phyloP scores from a whole-genome alignment of 23 tunicate genomes.

The Ciona savignyi region DNA sequence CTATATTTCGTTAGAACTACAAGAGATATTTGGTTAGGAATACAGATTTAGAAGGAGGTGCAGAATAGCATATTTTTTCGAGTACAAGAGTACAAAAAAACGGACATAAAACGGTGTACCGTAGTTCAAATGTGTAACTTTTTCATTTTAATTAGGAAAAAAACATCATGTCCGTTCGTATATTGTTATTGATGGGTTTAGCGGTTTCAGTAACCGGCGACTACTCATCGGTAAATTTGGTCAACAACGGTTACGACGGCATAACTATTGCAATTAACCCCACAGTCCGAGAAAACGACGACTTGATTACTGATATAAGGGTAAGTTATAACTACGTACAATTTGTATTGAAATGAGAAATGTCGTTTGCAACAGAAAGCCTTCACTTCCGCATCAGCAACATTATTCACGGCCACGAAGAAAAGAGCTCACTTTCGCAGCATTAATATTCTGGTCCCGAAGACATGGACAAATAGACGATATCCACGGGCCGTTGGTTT shows the following conservation, averaged over 20 bases:
- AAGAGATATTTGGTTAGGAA: no score
- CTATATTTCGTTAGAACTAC: no score
- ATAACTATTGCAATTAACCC: not conserved
- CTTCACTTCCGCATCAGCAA: not conserved
- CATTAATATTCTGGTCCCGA: slow-evolving; percentile 4
- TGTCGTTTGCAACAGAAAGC: not conserved
- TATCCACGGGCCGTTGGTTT: not conserved
- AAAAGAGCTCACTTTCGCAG: not conserved
- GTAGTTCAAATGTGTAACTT: no score
- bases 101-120: no score
- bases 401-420: not conserved
- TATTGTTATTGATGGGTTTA: not conserved
- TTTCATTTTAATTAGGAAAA: no score
- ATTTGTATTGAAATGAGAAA: not conserved
- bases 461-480: not conserved
- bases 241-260: not conserved
- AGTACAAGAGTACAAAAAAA: no score
- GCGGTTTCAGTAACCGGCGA: not conserved
- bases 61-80: no score
- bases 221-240: not conserved
- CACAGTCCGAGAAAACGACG: not conserved
- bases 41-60: no score
- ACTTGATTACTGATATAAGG: not conserved
- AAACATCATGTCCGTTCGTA: no score
- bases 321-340: not conserved